phyloP scores from a whole-genome alignment of 2,113 vertebrate genomes.

The Nasalis larvatus region DNA sequence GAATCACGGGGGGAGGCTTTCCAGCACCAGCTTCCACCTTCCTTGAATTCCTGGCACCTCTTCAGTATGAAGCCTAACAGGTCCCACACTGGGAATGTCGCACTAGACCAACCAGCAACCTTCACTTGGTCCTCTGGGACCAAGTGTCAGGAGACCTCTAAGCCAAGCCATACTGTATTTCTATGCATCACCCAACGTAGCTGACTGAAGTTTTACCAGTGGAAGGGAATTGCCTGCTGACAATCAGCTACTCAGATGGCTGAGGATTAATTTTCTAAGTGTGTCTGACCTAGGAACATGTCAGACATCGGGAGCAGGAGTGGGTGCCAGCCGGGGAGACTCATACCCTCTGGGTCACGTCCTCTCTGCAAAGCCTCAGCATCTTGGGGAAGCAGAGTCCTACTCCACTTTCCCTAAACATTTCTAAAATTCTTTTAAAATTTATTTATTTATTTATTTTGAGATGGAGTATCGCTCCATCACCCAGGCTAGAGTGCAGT shows the following conservation, averaged over 20 bases:
- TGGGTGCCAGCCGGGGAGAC: neutral
- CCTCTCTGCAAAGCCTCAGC: neutral
- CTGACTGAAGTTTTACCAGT: neutral
- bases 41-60: neutral
- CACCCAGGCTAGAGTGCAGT: too few species aligned
- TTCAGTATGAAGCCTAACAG: neutral
- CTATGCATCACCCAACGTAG: neutral
- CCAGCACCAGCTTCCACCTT: neutral
- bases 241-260: neutral
- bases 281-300: neutral
- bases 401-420: neutral
- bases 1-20: neutral
- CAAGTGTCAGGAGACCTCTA: neutral
- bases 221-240: neutral
- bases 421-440: neutral
- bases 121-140: neutral
- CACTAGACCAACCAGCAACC: neutral
- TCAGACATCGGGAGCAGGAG: neutral
- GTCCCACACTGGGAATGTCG: neutral
- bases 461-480: too few species aligned
- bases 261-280: neutral
- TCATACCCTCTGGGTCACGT: neutral
- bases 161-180: neutral
- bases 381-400: fast-evolving
- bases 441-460: too few species aligned